phyloP scores from a whole-genome alignment of 2,113 vertebrate species.

The Tachycineta bicolor region DNA sequence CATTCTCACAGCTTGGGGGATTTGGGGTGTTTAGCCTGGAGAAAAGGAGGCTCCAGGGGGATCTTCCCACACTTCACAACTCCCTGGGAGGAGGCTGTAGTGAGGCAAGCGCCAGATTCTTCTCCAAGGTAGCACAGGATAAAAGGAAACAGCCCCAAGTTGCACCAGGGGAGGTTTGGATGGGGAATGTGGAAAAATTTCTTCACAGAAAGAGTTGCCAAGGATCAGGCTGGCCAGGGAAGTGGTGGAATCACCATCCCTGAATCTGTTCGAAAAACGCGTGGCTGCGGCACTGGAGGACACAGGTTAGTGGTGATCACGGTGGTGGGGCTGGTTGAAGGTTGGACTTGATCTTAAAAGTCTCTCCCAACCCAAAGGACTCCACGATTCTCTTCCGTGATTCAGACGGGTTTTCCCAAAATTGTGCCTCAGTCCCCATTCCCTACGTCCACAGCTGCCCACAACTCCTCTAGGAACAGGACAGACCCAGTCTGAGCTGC shows the following conservation, averaged over 20 bases:
- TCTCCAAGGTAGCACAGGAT: not conserved
- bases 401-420: not conserved
- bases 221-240: not conserved
- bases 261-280: accelerated
- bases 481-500: not conserved
- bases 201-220: not conserved
- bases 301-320: accelerated
- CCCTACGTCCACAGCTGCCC: not conserved
- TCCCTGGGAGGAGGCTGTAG: not conserved
- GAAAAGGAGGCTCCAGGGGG: not conserved
- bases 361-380: accelerated
- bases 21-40: not conserved
- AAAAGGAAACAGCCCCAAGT: not conserved
- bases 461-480: not conserved
- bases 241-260: not conserved
- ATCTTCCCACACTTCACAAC: accelerated
- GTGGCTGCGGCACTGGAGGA: not conserved
- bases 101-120: accelerated
- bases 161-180: not conserved
- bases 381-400: accelerated
- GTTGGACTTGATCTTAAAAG: not conserved
- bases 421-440: not conserved
- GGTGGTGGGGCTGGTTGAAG: not conserved
- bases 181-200: no score
- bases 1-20: not conserved